Evolutionary conservation across 2,888 invertebrate genomes (phyloP).

Genomic region (Agrochola lychnidis): DNA sequence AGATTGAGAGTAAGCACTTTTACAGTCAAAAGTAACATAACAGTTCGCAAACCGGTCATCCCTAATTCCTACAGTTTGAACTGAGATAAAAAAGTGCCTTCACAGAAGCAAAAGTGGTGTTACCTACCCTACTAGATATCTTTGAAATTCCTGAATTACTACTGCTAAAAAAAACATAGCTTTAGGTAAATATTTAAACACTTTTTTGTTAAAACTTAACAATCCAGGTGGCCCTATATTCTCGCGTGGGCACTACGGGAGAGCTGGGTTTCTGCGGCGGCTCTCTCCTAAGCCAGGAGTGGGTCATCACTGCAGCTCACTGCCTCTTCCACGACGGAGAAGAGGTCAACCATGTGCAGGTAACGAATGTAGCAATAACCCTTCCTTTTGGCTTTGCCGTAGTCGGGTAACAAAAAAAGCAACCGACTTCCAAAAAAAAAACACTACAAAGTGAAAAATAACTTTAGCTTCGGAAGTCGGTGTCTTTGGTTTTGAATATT

Average conservation of each 20-base stretch:
- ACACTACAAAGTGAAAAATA: too few species aligned
- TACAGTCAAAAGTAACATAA: not conserved
- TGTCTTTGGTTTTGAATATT: too few species aligned
- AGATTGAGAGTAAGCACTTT: not conserved
- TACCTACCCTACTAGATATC: not conserved
- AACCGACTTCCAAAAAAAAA: too few species aligned
- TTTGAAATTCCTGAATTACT: not conserved
- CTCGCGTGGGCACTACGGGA: slow-evolving; percentile 82
- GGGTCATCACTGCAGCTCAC: slow-evolving; percentile 89
- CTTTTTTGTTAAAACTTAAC: not conserved
- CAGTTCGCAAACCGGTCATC: not conserved
- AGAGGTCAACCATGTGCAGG: slow-evolving; percentile 84
- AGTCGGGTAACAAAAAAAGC: too few species aligned
- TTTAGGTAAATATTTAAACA: not conserved
- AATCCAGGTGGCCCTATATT: slow-evolving; percentile 82
- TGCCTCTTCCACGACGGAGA: slow-evolving; percentile 84
- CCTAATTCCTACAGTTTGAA: not conserved
- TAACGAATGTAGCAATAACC: slow-evolving; percentile 46
- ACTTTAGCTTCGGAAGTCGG: too few species aligned
- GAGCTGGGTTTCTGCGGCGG: slow-evolving; percentile 89
- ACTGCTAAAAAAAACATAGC: not conserved
- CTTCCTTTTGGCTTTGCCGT: too few species aligned
- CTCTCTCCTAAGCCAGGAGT: slow-evolving; percentile 82
- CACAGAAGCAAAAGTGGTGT: not conserved
- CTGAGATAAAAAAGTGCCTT: not conserved